Evolutionary conservation across 2,797 vertebrate genomes (phyloP).

Genomic region (Coccyzus lansbergi): DNA sequence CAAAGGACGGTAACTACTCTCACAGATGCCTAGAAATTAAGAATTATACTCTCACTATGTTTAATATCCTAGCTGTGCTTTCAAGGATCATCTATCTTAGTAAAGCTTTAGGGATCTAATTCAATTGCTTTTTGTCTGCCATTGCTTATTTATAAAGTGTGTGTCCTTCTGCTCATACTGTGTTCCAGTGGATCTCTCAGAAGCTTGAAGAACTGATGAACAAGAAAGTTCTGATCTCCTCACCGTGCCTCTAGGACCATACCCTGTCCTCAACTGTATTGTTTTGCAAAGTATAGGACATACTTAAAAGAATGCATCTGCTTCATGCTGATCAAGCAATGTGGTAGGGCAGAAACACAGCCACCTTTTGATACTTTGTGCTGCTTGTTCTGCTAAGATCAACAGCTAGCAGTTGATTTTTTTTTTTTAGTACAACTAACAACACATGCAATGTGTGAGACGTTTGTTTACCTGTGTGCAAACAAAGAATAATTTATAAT

Average conservation of each 20-base stretch:
- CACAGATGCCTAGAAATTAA: constrained; percentile 61
- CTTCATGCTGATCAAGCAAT: neutral
- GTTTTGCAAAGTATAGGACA: neutral
- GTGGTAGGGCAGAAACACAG: neutral
- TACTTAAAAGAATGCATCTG: neutral
- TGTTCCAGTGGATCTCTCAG: constrained; percentile 29
- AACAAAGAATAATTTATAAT: neutral
- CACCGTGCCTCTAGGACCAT: neutral
- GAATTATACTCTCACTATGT: constrained; percentile 55
- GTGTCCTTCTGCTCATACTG: neutral
- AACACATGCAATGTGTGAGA: neutral
- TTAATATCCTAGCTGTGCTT: constrained; percentile 51
- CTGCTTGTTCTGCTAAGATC: constrained; percentile 11
- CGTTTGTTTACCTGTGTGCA: neutral
- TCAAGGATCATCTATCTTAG: constrained; percentile 41
- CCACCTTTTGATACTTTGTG: neutral
- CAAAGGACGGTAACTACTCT: constrained; percentile 56
- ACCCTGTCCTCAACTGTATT: neutral
- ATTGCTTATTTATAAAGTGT: constrained; percentile 13
- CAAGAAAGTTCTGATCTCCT: neutral
- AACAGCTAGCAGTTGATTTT: neutral
- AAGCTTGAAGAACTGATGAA: constrained; percentile 1
- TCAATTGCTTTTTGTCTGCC: constrained; percentile 40
- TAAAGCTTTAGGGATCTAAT: constrained; percentile 61
- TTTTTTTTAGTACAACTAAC: neutral